Percentiles rank a stretch among this genome's conserved stretches.
Evolutionary conservation across 2,797 vertebrate species (phyloP).

Genomic region (Merluccius polli): DNA sequence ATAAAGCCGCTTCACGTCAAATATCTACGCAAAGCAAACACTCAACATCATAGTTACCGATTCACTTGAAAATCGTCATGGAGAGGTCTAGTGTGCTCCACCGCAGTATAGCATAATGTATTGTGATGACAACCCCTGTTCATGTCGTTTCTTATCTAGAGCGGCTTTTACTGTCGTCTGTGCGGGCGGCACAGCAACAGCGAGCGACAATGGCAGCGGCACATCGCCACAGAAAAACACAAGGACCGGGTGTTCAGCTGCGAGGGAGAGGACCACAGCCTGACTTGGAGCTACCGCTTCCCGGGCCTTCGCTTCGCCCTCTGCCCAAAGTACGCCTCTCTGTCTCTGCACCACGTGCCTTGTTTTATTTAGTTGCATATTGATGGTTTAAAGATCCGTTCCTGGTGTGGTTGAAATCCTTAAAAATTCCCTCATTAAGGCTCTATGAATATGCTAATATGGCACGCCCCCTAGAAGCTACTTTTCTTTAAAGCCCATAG

Average conservation of each 20-base stretch:
- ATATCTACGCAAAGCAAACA: too few species aligned
- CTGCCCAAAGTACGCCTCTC: slow-evolving; percentile 79
- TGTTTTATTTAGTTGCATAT: too few species aligned
- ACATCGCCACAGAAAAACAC: slow-evolving; percentile 92
- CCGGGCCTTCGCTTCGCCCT: slow-evolving; percentile 83
- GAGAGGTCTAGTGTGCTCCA: neutral
- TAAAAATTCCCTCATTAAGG: too few species aligned
- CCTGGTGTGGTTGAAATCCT: too few species aligned
- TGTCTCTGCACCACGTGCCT: neutral
- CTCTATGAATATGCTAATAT: too few species aligned
- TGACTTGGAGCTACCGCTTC: slow-evolving; percentile 89
- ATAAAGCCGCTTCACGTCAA: too few species aligned
- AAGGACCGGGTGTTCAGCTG: slow-evolving; percentile 93
- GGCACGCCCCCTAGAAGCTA: too few species aligned
- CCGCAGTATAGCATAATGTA: too few species aligned
- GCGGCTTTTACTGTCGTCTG: slow-evolving; percentile 87
- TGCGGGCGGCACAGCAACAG: slow-evolving; percentile 96
- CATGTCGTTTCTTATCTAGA: slow-evolving; percentile 60
- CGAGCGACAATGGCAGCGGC: slow-evolving; percentile 96
- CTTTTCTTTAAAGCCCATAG: too few species aligned
- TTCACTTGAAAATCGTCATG: neutral
- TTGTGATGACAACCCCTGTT: neutral
- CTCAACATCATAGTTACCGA: neutral
- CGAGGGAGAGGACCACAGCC: slow-evolving; percentile 77
- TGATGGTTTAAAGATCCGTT: too few species aligned